A percentile compares a stretch with the other conserved stretches of the same genome.
Evolutionary conservation across 2,113 vertebrate species (phyloP).

Genomic region (Jacana jacana): DNA sequence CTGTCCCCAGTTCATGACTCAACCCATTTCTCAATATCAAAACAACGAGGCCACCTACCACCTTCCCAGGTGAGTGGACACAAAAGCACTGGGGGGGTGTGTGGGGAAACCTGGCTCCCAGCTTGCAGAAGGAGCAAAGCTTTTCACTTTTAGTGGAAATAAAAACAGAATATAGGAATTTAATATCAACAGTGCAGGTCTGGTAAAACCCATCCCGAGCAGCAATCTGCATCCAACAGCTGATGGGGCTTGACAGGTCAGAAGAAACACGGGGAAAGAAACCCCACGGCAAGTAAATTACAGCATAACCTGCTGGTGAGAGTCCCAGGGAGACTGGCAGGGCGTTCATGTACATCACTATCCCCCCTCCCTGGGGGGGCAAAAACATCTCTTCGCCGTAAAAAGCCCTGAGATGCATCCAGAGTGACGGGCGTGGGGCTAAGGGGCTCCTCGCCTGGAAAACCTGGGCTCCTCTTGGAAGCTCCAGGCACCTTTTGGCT

Average conservation of each 20-base stretch:
- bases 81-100: no score
- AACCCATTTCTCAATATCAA: no score
- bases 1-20: no score
- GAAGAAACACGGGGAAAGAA: neutral
- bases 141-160: no score
- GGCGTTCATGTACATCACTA: neutral
- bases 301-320: neutral
- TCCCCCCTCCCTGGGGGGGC: no score
- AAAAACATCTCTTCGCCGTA: accelerated
- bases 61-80: no score
- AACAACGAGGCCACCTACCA: no score
- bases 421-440: accelerated
- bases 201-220: neutral
- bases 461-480: neutral
- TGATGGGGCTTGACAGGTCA: neutral
- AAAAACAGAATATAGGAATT: neutral
- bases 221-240: neutral
- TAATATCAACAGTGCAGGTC: accelerated
- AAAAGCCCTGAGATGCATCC: neutral
- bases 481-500: neutral
- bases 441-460: neutral
- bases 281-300: neutral
- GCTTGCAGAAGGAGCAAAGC: no score
- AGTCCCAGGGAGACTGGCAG: neutral
- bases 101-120: no score